phyloP scores from a whole-genome alignment of 2,797 vertebrate species.

The Mus spretus region DNA sequence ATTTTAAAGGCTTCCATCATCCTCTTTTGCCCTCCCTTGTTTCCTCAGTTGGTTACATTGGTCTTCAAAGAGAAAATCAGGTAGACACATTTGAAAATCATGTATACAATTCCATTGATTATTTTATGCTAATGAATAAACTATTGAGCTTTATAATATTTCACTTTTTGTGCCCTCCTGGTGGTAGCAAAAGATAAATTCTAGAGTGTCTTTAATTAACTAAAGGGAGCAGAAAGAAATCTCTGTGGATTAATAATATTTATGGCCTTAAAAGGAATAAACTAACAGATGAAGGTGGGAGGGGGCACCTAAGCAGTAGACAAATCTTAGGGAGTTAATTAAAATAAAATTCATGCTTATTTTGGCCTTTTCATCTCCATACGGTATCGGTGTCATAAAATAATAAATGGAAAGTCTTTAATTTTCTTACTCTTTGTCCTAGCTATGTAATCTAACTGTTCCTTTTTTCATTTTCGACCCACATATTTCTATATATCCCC shows the following conservation, averaged over 20 bases:
- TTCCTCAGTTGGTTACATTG: conserved; percentile 50
- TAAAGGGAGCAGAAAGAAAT: conserved; percentile 89
- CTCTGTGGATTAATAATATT: conserved; percentile 90
- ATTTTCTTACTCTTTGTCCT: conserved; percentile 49
- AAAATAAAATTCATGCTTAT: conserved; percentile 86
- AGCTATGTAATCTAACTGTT: conserved; percentile 2
- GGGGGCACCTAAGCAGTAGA: conserved; percentile 80
- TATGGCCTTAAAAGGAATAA: conserved; percentile 87
- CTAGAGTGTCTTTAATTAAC: conserved; percentile 90
- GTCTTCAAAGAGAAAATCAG: conserved; percentile 69
- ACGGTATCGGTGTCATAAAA: neutral
- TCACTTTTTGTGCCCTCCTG: conserved; percentile 90
- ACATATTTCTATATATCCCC: neutral
- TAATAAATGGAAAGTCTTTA: conserved; percentile 43
- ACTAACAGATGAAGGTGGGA: conserved; percentile 85
- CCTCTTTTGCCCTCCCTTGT: neutral
- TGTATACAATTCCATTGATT: conserved; percentile 83
- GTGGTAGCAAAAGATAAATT: conserved; percentile 89
- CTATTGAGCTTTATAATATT: conserved; percentile 88
- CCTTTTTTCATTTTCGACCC: neutral
- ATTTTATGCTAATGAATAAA: conserved; percentile 90
- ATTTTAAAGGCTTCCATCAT: conserved; percentile 25
- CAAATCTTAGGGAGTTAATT: conserved; percentile 87
- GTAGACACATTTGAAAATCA: conserved; percentile 77
- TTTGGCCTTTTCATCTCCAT: conserved; percentile 78